A percentile compares a stretch with the other conserved stretches of the same genome.
Evolutionary conservation across 2,797 vertebrate species (phyloP).

Genomic region (Ambastaia sidthimunki): DNA sequence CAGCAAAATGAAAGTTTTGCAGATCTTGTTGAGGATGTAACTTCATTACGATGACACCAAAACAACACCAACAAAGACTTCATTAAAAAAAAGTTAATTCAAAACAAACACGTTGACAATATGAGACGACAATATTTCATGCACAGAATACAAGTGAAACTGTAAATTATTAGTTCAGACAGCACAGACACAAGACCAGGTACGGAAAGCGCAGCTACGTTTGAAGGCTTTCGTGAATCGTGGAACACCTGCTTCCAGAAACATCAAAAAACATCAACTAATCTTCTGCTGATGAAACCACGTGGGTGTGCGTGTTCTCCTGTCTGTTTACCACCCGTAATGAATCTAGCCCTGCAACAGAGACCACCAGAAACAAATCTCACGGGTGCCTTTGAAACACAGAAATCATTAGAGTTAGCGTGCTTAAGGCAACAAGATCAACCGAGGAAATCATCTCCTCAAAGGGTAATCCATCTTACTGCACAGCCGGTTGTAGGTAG

Average conservation of each 20-base stretch:
- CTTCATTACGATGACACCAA: not conserved
- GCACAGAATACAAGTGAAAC: not conserved
- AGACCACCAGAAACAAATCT: constrained; percentile 55
- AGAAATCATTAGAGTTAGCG: constrained; percentile 56
- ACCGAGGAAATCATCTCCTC: constrained; percentile 51
- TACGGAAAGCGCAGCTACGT: not conserved
- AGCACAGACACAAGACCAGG: not conserved
- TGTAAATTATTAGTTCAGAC: constrained; percentile 7
- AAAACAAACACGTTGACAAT: not conserved
- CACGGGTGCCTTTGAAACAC: constrained; percentile 46
- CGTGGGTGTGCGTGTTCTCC: constrained; percentile 28
- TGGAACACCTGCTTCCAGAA: constrained; percentile 54
- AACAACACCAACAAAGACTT: not conserved
- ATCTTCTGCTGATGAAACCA: constrained; percentile 47
- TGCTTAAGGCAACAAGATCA: constrained; percentile 48
- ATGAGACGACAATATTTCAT: not conserved
- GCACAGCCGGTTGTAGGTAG: constrained; percentile 62
- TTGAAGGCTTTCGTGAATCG: constrained; percentile 36
- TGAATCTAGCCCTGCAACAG: constrained; percentile 59
- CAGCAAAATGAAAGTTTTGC: not conserved
- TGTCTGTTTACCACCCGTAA: constrained; percentile 58
- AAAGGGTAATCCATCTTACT: constrained; percentile 66
- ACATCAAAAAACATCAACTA: constrained; percentile 48
- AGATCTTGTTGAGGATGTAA: not conserved
- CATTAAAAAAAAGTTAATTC: too few relatives aligned